Conservation (phyloP, 2,888 invertebrate species). For the Calameuta pallipes region DNA sequence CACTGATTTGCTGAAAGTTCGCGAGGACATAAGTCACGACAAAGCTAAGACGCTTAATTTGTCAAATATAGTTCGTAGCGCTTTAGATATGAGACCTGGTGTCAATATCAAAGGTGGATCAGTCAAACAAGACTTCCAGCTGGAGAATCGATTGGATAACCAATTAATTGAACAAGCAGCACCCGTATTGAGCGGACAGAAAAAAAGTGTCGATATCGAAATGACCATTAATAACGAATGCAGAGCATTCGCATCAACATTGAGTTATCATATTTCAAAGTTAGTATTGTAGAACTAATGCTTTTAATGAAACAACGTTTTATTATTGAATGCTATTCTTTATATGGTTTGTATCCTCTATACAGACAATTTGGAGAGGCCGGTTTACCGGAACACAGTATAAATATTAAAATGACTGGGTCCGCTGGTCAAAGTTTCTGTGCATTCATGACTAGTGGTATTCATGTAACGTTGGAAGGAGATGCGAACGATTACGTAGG, state of each 20-base stretch:
- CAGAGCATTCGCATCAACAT: conserved; percentile 91
- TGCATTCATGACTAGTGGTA: conserved; percentile 93
- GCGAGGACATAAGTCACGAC: conserved; percentile 74
- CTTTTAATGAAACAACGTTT: neutral
- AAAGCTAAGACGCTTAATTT: conserved; percentile 91
- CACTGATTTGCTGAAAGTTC: conserved; percentile 86
- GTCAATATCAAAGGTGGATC: conserved; percentile 92
- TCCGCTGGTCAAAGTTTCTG: conserved; percentile 99
- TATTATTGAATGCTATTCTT: conserved; percentile 8
- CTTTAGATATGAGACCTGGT: conserved; percentile 88
- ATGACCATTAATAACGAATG: conserved; percentile 91
- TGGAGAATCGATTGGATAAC: conserved; percentile 87
- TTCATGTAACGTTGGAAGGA: conserved; percentile 91
- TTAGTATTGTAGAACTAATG: conserved; percentile 66
- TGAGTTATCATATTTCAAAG: conserved; percentile 96
- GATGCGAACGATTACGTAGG: conserved; percentile 99
- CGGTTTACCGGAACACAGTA: conserved; percentile 84
- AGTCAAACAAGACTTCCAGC: conserved; percentile 84
- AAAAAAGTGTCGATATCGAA: conserved; percentile 76
- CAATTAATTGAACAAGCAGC: conserved; percentile 78
- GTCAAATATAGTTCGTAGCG: conserved; percentile 87
- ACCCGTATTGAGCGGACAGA: conserved; percentile 80
- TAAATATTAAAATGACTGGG: conserved; percentile 86
- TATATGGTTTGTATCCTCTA: neutral
- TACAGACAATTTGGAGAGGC: conserved; percentile 85